Percentiles rank a stretch among this genome's conserved stretches.
Evolutionary conservation across 2,888 invertebrate species (phyloP).

Genomic region (Alcis repandata): DNA sequence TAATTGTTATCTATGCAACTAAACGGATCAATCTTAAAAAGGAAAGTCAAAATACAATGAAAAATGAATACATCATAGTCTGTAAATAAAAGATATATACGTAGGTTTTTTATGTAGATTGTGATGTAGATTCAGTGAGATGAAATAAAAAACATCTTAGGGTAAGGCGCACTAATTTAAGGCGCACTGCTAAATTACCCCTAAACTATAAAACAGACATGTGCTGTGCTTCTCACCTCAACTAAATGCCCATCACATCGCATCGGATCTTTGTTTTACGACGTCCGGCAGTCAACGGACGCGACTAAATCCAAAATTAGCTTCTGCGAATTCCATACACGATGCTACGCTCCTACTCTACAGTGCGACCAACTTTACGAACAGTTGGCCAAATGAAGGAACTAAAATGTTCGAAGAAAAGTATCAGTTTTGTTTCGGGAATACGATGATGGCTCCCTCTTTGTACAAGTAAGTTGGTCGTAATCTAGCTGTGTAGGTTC

Average conservation of each 20-base stretch:
- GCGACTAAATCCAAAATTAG: constrained; percentile 74
- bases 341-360: constrained; percentile 48
- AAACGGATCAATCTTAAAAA: too few species aligned
- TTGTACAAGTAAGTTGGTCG: neutral
- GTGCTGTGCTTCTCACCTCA: constrained; percentile 14
- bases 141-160: too few species aligned
- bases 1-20: too few species aligned
- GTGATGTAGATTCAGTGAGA: too few species aligned
- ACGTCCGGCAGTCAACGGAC: constrained; percentile 81
- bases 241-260: constrained; percentile 22
- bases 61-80: too few species aligned
- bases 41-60: too few species aligned
- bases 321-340: constrained; percentile 76
- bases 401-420: neutral
- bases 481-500: neutral
- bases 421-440: too few species aligned
- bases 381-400: neutral
- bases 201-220: constrained; percentile 11
- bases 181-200: constrained; percentile 2
- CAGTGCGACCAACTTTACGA: neutral
- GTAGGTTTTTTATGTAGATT: too few species aligned
- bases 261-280: constrained; percentile 61
- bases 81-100: too few species aligned
- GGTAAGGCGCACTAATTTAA: too few species aligned
- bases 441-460: neutral